A percentile compares a stretch with the other conserved stretches of the same genome.
Evolutionary conservation across 2,888 invertebrate species (phyloP).

Genomic region (Philaethria dido): DNA sequence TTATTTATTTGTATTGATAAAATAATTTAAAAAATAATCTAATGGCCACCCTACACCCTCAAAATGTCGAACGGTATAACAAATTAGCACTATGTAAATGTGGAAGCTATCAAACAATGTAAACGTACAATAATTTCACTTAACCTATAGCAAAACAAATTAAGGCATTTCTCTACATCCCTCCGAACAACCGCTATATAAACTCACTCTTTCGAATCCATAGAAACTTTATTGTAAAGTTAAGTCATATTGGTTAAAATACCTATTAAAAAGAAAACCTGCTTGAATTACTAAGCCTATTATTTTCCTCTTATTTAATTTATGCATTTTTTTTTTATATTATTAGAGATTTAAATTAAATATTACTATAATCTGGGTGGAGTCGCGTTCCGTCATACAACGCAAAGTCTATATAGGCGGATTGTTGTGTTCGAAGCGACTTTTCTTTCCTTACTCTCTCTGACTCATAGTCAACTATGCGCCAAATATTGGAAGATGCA

Average conservation of each 20-base stretch:
- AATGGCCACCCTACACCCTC: background rate
- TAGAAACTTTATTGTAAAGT: slow-evolving; percentile 47
- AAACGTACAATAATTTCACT: slow-evolving; percentile 71
- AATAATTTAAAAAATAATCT: slow-evolving; percentile 2
- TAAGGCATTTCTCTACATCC: slow-evolving; percentile 75
- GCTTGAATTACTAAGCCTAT: background rate
- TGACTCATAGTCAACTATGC: too few species aligned
- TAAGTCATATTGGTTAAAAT: slow-evolving; percentile 28
- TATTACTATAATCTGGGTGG: too few species aligned
- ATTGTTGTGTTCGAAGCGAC: too few species aligned
- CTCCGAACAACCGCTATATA: slow-evolving; percentile 60
- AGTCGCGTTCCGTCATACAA: too few species aligned
- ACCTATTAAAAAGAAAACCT: background rate
- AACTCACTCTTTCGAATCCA: slow-evolving; percentile 49
- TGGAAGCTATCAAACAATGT: slow-evolving; percentile 62
- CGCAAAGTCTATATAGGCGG: too few species aligned
- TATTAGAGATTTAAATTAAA: too few species aligned
- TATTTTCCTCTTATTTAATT: too few species aligned
- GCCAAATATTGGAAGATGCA: too few species aligned
- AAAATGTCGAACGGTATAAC: slow-evolving; percentile 26
- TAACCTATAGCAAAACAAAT: slow-evolving; percentile 78
- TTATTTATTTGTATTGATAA: background rate
- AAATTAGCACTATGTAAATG: slow-evolving; percentile 40
- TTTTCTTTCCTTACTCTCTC: too few species aligned
- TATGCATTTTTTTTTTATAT: too few species aligned